Conservation (phyloP, 2,113 vertebrate species). For the Pedionomus torquatus region DNA sequence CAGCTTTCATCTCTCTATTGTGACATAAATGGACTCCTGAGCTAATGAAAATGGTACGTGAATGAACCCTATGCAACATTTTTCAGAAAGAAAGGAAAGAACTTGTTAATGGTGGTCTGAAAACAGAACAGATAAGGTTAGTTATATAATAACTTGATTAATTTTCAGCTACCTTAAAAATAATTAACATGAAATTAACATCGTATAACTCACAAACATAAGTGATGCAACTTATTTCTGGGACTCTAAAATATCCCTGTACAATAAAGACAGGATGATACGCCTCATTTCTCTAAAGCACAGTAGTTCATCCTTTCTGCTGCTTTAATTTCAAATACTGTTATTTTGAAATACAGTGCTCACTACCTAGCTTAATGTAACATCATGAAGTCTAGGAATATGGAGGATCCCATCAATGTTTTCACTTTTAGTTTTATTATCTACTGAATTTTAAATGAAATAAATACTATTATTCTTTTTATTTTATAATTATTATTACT, state of each 20-base stretch:
- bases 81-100: neutral
- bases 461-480: too few relatives aligned
- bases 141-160: neutral
- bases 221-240: neutral
- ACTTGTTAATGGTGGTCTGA: neutral
- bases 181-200: neutral
- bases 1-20: neutral
- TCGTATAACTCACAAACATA: neutral
- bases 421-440: neutral
- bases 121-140: neutral
- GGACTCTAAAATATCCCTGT: neutral
- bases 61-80: neutral
- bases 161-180: neutral
- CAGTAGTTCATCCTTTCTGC: neutral
- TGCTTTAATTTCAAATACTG: neutral
- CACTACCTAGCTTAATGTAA: neutral
- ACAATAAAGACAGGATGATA: neutral
- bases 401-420: neutral
- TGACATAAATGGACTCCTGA: neutral
- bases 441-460: neutral
- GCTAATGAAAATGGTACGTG: neutral
- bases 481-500: too few relatives aligned
- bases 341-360: neutral
- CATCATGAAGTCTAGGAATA: neutral
- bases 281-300: neutral